Conservation (phyloP, 2,888 invertebrate genomes). For the Pachymerium ferrugineum region DNA sequence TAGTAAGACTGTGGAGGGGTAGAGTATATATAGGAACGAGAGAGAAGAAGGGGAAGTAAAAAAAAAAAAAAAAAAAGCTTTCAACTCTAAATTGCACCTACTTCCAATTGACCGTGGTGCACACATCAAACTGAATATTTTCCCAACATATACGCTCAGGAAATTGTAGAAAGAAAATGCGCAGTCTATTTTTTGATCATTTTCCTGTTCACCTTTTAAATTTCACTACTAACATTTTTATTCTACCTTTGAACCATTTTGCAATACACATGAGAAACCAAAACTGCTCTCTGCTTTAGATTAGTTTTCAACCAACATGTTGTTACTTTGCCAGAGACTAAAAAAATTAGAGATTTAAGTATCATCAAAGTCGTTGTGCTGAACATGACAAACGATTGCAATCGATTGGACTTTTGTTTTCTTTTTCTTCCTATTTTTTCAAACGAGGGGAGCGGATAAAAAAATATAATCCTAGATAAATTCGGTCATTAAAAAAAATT, state of each 20-base stretch:
- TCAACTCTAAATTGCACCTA: slow-evolving; percentile 8
- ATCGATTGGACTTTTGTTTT: too few species aligned
- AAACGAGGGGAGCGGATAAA: too few species aligned
- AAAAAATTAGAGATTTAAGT: too few species aligned
- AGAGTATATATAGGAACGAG: background rate
- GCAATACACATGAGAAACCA: too few species aligned
- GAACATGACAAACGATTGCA: too few species aligned
- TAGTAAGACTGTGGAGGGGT: background rate
- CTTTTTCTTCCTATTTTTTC: too few species aligned
- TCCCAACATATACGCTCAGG: background rate
- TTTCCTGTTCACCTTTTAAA: background rate
- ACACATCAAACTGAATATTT: slow-evolving; percentile 13
- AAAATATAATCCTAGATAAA: too few species aligned
- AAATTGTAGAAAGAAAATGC: background rate
- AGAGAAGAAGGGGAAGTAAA: background rate
- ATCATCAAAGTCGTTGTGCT: too few species aligned
- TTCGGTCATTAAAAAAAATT: too few species aligned
- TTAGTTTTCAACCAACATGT: too few species aligned
- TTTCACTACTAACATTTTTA: background rate
- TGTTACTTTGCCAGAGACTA: too few species aligned
- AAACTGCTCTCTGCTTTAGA: too few species aligned
- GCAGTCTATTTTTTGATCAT: background rate
- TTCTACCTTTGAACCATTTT: background rate
- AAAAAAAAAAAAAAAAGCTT: background rate
- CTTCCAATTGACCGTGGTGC: slow-evolving; percentile 4